Evolutionary conservation across 2,113 vertebrate genomes (phyloP), one percentile per base, ranked within the genome.

Genomic region (Lucifuga dentata): DNA sequence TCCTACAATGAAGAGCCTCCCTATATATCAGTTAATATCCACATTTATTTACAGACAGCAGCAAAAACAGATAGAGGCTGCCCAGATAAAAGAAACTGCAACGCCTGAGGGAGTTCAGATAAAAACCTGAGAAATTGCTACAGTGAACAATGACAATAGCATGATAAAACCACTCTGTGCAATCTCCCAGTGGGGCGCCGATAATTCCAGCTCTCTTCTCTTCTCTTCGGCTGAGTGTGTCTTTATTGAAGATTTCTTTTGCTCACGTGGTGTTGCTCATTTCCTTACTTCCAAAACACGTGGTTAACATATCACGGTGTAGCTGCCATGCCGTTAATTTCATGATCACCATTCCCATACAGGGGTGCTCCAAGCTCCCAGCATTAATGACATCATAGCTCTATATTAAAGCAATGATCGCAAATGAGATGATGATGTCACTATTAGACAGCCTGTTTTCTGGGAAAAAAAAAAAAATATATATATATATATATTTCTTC

Each of bases 351-450:
- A 71, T 68, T 57, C 57, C 43, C 20, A 45, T n/a, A 44, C n/a
- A 64, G 36, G 53, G 16, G 4, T 10, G 32, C 48, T 69, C n/a
- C 26, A 13, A 51, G n/a, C 29, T 29, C 45, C 21, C 23, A 40
- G 38, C 36, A 67, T 44, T 32, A 62, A 33, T 72, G 74, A 72
- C 58, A 59, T 75, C 73, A 72, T 58, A 36, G 20, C 8, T 36
- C 8, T 40, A 59, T 39, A 67, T 12, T 40, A 35, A 55, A 50
- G 20, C 48, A 13, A 7, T 55, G 9, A 13, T 43, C 53, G 29
- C 19, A 2, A 61, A 62, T 19, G 46, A 69, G 59, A 76, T n/a
- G n/a, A n/a, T 77, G 66, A 68, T 63, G 70, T 77, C 68, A 73
- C 19, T 52, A 58, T 45, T 50, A 19, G 16, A 32, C 36, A 51